Base-by-base conservation (phyloP, 2,113 vertebrate genomes). In the Lagopus leucura region DNA sequence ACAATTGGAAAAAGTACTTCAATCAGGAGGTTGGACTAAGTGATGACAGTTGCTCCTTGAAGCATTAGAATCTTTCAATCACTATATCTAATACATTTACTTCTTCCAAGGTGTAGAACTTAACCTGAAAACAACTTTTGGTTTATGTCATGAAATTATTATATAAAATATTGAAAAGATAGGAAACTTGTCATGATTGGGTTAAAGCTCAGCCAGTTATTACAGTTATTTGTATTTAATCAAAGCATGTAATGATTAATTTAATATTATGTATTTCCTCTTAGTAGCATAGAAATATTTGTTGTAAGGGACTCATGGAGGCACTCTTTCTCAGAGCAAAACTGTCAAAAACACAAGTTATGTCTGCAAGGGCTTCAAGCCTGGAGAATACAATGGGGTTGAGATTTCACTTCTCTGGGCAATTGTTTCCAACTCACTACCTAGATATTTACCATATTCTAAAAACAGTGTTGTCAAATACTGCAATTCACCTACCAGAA, bases 381-480 rank as follows among this genome's bases (percentile, higher is more conserved):
- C 65, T 34, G 66, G 10, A 69, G 45, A 69, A 69, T n/a, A n/a
- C 32, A 47, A 21, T 34, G 24, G 32, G 32, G 18, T 17, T 34
- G 43, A 47, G 14, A 69, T 34, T 69, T 69, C 24, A 48, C 22
- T 48, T 48, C 45, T 48, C n/a, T 34, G 22, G 40, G 10, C 45
- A 69, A 34, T 24, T 69, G n/a, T 16, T 34, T 24, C 45, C 22
- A 88, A 76, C 20, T 54, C 36, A 50, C 34, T 69, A 20, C 18
- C 60, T 69, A 70, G 11, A 61, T 48, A 34, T 16, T 65, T 94
- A 40, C 43, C 77, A 85, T 75, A 71, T 48, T 74, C 64, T 84
- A 63, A 85, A 93, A 91, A 89, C 71, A 94, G 74, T 61, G 18
- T 22, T 89, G 64, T 65, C 86, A 86, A 64, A 81, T 60, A 38